Conservation (phyloP, 2,113 vertebrate species). For the Mustela lutreola region DNA sequence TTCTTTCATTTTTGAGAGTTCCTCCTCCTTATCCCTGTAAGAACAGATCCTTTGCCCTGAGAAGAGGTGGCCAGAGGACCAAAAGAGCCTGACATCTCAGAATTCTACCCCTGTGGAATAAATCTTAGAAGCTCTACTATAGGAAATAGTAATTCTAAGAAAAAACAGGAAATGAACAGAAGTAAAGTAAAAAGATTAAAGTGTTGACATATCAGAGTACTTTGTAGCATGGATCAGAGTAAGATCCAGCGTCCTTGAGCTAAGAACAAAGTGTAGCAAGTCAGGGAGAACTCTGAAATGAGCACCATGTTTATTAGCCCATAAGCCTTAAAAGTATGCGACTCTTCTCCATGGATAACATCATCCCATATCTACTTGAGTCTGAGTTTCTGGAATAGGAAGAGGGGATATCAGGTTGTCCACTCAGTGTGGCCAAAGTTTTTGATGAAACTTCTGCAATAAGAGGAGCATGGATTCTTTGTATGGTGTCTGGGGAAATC, state of each 20-base stretch:
- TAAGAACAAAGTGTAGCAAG: neutral
- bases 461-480: neutral
- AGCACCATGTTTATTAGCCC: neutral
- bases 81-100: neutral
- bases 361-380: neutral
- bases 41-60: neutral
- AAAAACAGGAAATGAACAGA: neutral
- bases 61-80: neutral
- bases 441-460: neutral
- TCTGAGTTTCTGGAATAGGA: neutral
- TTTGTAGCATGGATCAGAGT: neutral
- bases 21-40: rapidly evolving
- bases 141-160: neutral
- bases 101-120: neutral
- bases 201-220: neutral
- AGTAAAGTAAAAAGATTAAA: neutral
- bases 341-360: neutral
- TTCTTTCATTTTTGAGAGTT: neutral
- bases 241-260: neutral
- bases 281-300: neutral
- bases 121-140: neutral
- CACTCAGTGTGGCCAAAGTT: neutral
- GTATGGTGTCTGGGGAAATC: neutral
- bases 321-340: neutral
- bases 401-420: neutral